These are phyloP conservation scores for Beris chalybata DNA, from an alignment of 2,888 invertebrate genomes.

Conservation along the genomic window DNA sequence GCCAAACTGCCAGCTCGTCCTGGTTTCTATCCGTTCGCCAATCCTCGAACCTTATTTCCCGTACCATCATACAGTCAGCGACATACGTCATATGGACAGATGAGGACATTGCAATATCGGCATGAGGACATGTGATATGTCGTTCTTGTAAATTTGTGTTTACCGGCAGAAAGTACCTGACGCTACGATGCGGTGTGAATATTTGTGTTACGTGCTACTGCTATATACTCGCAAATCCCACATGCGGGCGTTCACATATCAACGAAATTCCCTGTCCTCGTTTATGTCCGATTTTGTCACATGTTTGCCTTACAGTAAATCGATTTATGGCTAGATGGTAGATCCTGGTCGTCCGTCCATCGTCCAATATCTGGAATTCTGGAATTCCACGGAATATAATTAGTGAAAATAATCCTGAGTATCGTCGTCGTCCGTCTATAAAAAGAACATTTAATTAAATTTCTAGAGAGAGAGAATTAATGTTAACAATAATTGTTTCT, in stretches of 20 bases:
- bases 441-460: slow-evolving; percentile 13
- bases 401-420: slow-evolving; percentile 19
- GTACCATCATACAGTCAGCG: too few species aligned
- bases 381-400: slow-evolving; percentile 22
- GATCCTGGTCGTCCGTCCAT: neutral
- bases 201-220: slow-evolving; percentile 20
- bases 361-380: slow-evolving; percentile 6
- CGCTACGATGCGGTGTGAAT: slow-evolving; percentile 26
- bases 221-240: neutral
- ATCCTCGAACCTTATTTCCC: too few species aligned
- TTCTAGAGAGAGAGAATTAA: neutral
- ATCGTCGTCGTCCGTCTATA: neutral
- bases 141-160: slow-evolving; percentile 6
- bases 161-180: slow-evolving; percentile 23
- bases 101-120: slow-evolving; percentile 8
- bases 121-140: slow-evolving; percentile 5
- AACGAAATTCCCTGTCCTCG: neutral
- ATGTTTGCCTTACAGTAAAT: slow-evolving; percentile 36
- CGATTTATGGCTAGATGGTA: slow-evolving; percentile 28
- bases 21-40: too few species aligned
- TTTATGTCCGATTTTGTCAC: slow-evolving; percentile 28
- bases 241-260: neutral
- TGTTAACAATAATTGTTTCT: too few species aligned
- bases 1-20: too few species aligned
- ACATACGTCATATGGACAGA: too few species aligned